Conservation (phyloP, 1,140 invertebrate genomes). For the Trachymyrmex cornetzi region DNA sequence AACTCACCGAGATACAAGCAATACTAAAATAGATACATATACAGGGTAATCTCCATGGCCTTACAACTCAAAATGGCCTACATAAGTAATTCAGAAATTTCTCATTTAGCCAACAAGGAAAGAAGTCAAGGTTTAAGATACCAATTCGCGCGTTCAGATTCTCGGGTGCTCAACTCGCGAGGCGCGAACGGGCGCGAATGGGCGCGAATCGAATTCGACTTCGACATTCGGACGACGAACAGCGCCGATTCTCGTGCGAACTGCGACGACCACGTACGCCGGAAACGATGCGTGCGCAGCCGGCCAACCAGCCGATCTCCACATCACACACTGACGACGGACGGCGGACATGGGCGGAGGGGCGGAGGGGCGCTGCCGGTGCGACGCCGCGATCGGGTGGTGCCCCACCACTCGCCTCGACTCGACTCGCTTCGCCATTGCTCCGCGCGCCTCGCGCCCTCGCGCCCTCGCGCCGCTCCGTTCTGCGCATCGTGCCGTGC, state of each 20-base stretch:
- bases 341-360: too few species aligned
- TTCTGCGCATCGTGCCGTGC: constrained; percentile 6
- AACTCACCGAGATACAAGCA: too few species aligned
- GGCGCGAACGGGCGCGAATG: background rate
- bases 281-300: constrained; percentile 67
- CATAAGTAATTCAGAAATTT: background rate
- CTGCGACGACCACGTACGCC: constrained; percentile 74
- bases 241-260: background rate
- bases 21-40: too few species aligned
- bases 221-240: background rate
- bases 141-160: background rate
- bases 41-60: too few species aligned
- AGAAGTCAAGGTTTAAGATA: background rate
- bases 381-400: background rate
- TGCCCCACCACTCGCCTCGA: background rate
- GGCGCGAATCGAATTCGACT: background rate
- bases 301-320: constrained; percentile 62
- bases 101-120: background rate
- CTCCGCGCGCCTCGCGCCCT: too few species aligned
- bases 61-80: background rate
- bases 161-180: background rate
- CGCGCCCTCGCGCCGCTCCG: background rate
- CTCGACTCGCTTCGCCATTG: background rate
- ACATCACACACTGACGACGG: constrained; percentile 73
- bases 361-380: background rate